Conservation (phyloP, 2,113 vertebrate species). For the Sturnira hondurensis region DNA sequence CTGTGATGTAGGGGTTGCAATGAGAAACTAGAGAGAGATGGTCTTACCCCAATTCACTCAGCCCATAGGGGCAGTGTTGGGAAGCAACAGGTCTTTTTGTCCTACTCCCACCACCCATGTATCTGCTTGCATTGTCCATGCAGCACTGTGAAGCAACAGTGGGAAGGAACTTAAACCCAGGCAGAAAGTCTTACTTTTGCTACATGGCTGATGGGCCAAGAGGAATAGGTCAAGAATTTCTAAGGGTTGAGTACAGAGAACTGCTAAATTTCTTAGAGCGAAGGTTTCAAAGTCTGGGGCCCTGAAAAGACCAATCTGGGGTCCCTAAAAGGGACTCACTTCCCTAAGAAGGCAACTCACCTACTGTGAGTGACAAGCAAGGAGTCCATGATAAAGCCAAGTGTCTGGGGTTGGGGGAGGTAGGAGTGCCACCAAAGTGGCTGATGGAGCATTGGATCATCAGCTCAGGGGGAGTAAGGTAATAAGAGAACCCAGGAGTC, state of each 20-base stretch:
- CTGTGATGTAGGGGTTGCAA: background rate
- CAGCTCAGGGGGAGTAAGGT: background rate
- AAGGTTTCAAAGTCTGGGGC: background rate
- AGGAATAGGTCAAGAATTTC: background rate
- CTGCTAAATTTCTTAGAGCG: background rate
- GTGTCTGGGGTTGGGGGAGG: background rate
- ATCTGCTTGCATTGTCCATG: background rate
- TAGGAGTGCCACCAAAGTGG: background rate
- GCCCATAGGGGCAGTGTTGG: background rate
- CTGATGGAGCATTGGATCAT: background rate
- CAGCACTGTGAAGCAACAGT: background rate
- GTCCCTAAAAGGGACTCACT: background rate
- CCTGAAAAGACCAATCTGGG: background rate
- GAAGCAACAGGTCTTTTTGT: background rate
- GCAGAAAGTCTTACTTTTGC: background rate
- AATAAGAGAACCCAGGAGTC: background rate
- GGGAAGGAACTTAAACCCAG: background rate
- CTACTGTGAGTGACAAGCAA: background rate
- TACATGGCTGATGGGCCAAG: background rate
- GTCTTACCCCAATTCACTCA: background rate
- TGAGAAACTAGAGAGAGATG: background rate
- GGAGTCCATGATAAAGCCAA: background rate
- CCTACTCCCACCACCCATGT: background rate
- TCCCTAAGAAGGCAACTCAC: background rate
- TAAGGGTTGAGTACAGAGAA: background rate